Conservation (phyloP, 1,140 invertebrate genomes). For the Solenopsis invicta region DNA sequence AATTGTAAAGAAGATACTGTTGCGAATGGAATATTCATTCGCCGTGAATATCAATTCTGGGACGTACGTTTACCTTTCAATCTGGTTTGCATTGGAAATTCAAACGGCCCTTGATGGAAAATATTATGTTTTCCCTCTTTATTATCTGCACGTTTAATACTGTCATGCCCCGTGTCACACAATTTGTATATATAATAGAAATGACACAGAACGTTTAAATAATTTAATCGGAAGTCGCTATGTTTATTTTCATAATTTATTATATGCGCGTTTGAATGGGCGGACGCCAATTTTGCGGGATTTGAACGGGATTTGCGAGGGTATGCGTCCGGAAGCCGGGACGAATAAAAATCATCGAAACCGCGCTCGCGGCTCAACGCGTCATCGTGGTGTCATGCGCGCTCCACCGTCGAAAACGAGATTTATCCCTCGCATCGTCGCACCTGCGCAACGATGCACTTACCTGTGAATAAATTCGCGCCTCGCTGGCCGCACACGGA, state of each 20-base stretch:
- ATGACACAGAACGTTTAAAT: constrained; percentile 34
- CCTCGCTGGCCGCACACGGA: constrained; percentile 71
- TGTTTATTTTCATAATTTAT: constrained; percentile 58
- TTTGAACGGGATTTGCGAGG: constrained; percentile 23
- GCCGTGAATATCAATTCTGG: constrained; percentile 49
- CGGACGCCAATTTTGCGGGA: constrained; percentile 38
- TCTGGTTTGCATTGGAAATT: constrained; percentile 56
- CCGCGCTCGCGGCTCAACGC: constrained; percentile 52
- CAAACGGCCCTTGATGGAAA: constrained; percentile 45
- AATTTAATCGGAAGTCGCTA: constrained; percentile 16
- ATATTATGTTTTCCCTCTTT: constrained; percentile 56
- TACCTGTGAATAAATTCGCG: constrained; percentile 80
- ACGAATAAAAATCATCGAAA: constrained; percentile 62
- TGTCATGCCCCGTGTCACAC: constrained; percentile 6
- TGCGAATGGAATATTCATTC: constrained; percentile 55
- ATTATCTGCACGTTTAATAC: constrained; percentile 38
- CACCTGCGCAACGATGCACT: constrained; percentile 65
- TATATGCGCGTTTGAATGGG: neutral
- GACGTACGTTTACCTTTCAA: constrained; percentile 51
- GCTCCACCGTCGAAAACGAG: constrained; percentile 58
- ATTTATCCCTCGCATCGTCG: constrained; percentile 62
- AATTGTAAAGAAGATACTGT: constrained; percentile 51
- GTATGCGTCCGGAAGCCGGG: constrained; percentile 29
- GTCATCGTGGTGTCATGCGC: constrained; percentile 59
- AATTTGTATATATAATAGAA: constrained; percentile 24